Percentiles rank a stretch among this genome's conserved stretches.
phyloP scores from a whole-genome alignment of 1,140 invertebrate genomes.

The Drosophila aff. region DNA sequence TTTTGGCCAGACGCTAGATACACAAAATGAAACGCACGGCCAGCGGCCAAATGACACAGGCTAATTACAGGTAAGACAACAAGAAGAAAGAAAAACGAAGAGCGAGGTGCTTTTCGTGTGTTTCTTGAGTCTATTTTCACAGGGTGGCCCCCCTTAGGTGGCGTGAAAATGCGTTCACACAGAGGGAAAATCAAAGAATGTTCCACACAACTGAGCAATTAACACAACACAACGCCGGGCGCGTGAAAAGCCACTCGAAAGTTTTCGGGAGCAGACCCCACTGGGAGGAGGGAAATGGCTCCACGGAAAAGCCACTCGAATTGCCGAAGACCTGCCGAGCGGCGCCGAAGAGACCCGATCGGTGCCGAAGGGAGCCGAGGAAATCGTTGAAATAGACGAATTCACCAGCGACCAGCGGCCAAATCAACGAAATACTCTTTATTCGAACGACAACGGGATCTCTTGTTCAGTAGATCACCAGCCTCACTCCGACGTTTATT shows the following conservation, averaged over 20 bases:
- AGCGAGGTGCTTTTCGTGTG: conserved; percentile 35
- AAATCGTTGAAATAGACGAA: conserved; percentile 78
- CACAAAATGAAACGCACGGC: conserved; percentile 54
- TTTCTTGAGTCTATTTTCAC: conserved; percentile 74
- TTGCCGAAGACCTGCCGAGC: neutral
- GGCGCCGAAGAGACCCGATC: conserved; percentile 34
- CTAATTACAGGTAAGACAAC: conserved; percentile 79
- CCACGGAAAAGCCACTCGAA: conserved; percentile 51
- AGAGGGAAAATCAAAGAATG: conserved; percentile 71
- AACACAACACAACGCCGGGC: conserved; percentile 56
- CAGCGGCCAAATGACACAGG: conserved; percentile 69
- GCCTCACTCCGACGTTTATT: conserved; percentile 85
- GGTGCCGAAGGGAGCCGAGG: conserved; percentile 44
- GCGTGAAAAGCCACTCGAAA: conserved; percentile 51
- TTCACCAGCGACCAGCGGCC: conserved; percentile 58
- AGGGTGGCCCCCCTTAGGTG: conserved; percentile 34
- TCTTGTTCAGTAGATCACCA: conserved; percentile 86
- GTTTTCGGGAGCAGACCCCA: conserved; percentile 16
- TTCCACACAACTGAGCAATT: conserved; percentile 83
- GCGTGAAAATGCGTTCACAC: conserved; percentile 79
- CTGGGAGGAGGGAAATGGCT: conserved; percentile 29
- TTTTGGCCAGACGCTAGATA: conserved; percentile 60
- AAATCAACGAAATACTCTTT: conserved; percentile 85
- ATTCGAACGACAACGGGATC: conserved; percentile 85
- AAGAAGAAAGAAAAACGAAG: conserved; percentile 18